phyloP scores from a whole-genome alignment of 2,888 invertebrate genomes.

The Kryphioiulus occultus region DNA sequence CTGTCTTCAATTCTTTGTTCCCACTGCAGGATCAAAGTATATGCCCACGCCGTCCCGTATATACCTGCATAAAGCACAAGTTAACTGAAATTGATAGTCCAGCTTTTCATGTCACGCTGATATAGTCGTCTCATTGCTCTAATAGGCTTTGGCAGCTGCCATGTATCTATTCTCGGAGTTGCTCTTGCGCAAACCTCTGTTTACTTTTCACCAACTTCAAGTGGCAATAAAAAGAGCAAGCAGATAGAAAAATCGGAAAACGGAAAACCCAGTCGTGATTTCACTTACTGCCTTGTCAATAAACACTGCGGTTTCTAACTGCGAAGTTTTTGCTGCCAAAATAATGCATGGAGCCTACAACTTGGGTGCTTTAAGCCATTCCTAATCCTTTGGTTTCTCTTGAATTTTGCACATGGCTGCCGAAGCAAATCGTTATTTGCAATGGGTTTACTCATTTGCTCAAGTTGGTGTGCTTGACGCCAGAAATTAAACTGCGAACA shows the following conservation, averaged over 20 bases:
- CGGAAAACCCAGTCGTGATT: neutral
- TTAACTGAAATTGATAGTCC: slow-evolving; percentile 30
- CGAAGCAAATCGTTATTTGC: neutral
- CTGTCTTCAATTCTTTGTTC: slow-evolving; percentile 13
- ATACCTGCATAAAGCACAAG: neutral
- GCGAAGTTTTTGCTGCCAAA: neutral
- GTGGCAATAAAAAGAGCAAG: neutral
- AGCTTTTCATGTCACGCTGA: slow-evolving; percentile 10
- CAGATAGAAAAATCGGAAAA: neutral
- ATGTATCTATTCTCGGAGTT: slow-evolving; percentile 21
- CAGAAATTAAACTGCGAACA: neutral
- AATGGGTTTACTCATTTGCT: neutral
- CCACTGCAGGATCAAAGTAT: neutral
- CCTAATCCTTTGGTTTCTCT: neutral
- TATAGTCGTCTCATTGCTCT: neutral
- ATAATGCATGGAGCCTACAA: neutral
- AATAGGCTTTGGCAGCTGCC: neutral
- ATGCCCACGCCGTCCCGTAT: neutral
- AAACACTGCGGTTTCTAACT: neutral
- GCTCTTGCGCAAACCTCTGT: neutral
- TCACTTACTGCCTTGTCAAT: slow-evolving; percentile 18
- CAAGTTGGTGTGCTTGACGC: neutral
- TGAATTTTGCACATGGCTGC: neutral
- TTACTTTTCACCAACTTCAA: slow-evolving; percentile 25
- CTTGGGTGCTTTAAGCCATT: neutral